phyloP scores from a whole-genome alignment of 2,797 vertebrate genomes.

The Tinamus major region DNA sequence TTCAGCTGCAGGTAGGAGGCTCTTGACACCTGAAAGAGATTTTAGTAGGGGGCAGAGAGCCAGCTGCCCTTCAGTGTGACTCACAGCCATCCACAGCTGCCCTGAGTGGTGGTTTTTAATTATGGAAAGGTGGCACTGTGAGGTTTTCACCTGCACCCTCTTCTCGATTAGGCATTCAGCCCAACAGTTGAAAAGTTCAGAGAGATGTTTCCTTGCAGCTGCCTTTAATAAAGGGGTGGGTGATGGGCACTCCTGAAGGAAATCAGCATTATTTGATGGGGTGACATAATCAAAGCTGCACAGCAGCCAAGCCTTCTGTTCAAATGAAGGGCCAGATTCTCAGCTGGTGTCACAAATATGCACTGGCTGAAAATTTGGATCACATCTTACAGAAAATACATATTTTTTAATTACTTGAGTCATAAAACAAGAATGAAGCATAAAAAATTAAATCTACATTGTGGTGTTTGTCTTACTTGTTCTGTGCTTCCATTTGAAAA shows the following conservation, averaged over 20 bases:
- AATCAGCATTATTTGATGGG: neutral
- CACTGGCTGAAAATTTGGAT: neutral
- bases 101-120: neutral
- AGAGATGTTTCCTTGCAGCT: neutral
- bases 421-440: neutral
- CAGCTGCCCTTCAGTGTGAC: neutral
- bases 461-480: neutral
- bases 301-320: neutral
- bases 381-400: neutral
- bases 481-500: neutral
- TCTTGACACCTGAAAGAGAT: neutral
- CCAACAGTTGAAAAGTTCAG: neutral
- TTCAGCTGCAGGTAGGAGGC: neutral
- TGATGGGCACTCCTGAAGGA: neutral
- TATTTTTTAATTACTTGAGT: neutral
- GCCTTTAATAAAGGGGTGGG: neutral
- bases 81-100: neutral
- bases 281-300: neutral
- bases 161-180: neutral
- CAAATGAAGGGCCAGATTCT: neutral
- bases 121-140: neutral
- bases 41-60: neutral
- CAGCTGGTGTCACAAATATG: neutral
- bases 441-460: neutral
- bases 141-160: neutral